A percentile compares a stretch with the other conserved stretches of the same genome.
These are phyloP conservation scores for Volucella inanis DNA, from an alignment of 2,888 invertebrate genomes.

Conservation along the genomic window DNA sequence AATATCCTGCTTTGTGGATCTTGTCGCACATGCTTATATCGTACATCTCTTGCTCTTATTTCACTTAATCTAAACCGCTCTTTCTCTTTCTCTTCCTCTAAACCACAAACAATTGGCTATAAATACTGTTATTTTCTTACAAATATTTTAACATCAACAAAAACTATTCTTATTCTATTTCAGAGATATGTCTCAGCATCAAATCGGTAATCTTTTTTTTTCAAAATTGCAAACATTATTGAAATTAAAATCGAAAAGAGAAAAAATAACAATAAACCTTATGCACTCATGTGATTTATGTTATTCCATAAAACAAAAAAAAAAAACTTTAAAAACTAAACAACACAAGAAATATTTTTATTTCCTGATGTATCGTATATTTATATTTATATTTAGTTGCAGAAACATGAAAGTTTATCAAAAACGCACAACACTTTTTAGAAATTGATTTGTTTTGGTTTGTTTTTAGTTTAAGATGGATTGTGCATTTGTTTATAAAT, in stretches of 20 bases:
- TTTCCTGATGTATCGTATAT: neutral
- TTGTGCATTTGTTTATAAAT: slow-evolving; percentile 61
- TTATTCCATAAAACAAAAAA: slow-evolving; percentile 54
- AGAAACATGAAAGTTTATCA: slow-evolving; percentile 24
- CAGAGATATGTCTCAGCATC: slow-evolving; percentile 75
- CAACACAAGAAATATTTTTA: too few species aligned
- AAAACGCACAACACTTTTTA: slow-evolving; percentile 19
- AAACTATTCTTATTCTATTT: slow-evolving; percentile 63
- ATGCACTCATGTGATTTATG: slow-evolving; percentile 69
- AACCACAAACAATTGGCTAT: slow-evolving; percentile 46
- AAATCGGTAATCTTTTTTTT: slow-evolving; percentile 69
- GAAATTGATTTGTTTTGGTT: slow-evolving; percentile 33
- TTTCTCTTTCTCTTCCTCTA: neutral
- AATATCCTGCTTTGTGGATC: slow-evolving; percentile 8
- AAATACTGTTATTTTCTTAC: slow-evolving; percentile 20
- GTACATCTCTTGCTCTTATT: slow-evolving; percentile 15
- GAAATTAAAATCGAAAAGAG: slow-evolving; percentile 3
- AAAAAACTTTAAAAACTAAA: too few species aligned
- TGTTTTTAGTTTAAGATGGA: slow-evolving; percentile 74
- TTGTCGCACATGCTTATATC: slow-evolving; percentile 28
- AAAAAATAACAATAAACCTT: slow-evolving; percentile 27
- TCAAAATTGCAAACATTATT: slow-evolving; percentile 39
- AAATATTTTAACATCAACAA: slow-evolving; percentile 53
- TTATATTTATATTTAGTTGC: slow-evolving; percentile 48
- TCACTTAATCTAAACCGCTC: neutral